Conservation (phyloP, 2,797 vertebrate species). For the Podargus strigoides region DNA sequence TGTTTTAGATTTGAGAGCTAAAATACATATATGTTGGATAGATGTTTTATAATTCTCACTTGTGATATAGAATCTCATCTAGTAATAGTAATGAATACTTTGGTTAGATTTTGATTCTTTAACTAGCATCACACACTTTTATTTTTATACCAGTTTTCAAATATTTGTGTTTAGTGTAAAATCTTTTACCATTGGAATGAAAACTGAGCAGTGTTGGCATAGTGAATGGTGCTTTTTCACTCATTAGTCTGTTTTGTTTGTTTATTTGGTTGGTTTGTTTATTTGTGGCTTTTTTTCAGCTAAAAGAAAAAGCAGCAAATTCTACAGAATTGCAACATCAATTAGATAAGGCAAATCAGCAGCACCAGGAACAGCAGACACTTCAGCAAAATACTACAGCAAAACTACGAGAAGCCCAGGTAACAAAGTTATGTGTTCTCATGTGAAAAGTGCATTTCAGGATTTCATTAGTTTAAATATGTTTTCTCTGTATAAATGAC, state of each 20-base stretch:
- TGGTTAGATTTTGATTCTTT: not conserved
- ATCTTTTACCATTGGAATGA: not conserved
- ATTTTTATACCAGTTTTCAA: not conserved
- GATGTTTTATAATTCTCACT: not conserved
- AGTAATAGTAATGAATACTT: conserved; percentile 30
- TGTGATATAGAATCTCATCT: not conserved
- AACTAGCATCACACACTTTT: not conserved
- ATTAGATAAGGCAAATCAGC: conserved; percentile 93
- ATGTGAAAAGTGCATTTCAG: not conserved
- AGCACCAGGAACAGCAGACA: conserved; percentile 92
- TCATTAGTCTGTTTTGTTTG: not conserved
- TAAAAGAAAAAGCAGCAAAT: conserved; percentile 87
- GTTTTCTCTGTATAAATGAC: not conserved
- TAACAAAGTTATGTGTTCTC: conserved; percentile 35
- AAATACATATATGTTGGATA: not conserved
- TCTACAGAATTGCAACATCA: conserved; percentile 91
- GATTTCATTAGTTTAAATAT: not conserved
- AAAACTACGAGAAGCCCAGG: conserved; percentile 95
- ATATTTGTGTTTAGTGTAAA: not conserved
- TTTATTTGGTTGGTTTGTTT: not conserved
- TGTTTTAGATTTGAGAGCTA: not conserved
- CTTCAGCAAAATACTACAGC: conserved; percentile 92
- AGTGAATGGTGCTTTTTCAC: not conserved
- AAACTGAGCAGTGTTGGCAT: not conserved
- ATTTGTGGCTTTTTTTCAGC: conserved; percentile 68